These are phyloP conservation scores for Xiphophorus maculatus DNA, from an alignment of 2,113 vertebrate species.

Conservation along the genomic window DNA sequence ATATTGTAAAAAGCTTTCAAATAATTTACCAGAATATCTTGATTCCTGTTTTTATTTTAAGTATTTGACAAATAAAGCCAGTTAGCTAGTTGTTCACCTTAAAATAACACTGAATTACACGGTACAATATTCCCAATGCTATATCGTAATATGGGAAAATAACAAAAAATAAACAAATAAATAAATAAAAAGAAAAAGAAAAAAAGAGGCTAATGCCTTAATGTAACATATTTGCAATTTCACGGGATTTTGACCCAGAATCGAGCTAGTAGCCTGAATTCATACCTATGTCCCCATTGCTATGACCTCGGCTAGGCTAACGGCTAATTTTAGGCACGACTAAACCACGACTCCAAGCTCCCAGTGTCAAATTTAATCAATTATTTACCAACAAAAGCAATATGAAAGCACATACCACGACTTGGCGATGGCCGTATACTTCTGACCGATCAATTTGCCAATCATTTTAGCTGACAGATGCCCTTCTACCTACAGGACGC, in stretches of 20 bases:
- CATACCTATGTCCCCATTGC: conserved; percentile 7
- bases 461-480: conserved; percentile 70
- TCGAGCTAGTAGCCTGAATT: conserved; percentile 6
- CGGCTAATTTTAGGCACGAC: conserved; percentile 49
- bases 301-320: conserved; percentile 68
- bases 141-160: background rate
- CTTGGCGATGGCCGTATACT: conserved; percentile 79
- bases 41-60: background rate
- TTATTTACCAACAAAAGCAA: background rate
- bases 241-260: background rate
- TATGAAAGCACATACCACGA: conserved; percentile 80
- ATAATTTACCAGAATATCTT: no score
- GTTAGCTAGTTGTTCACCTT: background rate
- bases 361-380: background rate
- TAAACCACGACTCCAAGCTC: background rate
- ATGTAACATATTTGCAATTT: background rate
- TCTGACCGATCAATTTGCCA: conserved; percentile 76
- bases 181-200: no score
- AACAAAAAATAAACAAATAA: no score
- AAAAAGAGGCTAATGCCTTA: background rate
- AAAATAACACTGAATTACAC: background rate
- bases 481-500: background rate
- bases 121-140: background rate
- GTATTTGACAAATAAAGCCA: background rate
- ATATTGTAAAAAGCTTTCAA: no score